phyloP scores from a whole-genome alignment of 2,797 vertebrate species.

The Leuciscus waleckii region DNA sequence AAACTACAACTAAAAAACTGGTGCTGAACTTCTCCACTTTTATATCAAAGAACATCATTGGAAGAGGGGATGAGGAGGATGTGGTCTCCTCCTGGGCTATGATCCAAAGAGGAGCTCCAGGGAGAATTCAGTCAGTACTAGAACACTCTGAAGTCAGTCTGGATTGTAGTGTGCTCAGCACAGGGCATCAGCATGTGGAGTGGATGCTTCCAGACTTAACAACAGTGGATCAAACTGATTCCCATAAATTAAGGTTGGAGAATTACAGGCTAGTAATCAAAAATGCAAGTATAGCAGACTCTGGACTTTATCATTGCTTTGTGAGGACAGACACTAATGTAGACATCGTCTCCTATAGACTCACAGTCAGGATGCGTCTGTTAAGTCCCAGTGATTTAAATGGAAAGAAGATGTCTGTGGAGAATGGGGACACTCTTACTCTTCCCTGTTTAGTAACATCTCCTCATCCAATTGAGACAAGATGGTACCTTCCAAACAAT shows the following conservation, averaged over 20 bases:
- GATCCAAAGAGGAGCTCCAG: slow-evolving; percentile 69
- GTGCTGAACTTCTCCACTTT: slow-evolving; percentile 80
- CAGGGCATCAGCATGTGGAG: slow-evolving; percentile 69
- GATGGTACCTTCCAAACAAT: slow-evolving; percentile 79
- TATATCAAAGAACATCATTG: slow-evolving; percentile 71
- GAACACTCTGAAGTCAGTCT: slow-evolving; percentile 75
- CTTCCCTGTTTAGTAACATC: slow-evolving; percentile 79
- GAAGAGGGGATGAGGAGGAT: slow-evolving; percentile 57
- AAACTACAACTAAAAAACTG: slow-evolving; percentile 81
- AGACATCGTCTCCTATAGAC: slow-evolving; percentile 76
- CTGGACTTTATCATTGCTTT: slow-evolving; percentile 82
- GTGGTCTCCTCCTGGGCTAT: slow-evolving; percentile 73
- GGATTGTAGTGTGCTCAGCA: slow-evolving; percentile 72
- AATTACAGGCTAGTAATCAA: slow-evolving; percentile 74
- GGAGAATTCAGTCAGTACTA: slow-evolving; percentile 70
- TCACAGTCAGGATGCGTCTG: slow-evolving; percentile 75
- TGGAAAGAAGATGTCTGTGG: slow-evolving; percentile 74
- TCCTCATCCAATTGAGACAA: slow-evolving; percentile 72
- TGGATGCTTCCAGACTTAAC: slow-evolving; percentile 83
- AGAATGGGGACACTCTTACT: slow-evolving; percentile 68
- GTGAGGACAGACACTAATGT: slow-evolving; percentile 72
- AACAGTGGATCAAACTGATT: slow-evolving; percentile 67
- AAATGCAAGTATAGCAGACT: slow-evolving; percentile 75
- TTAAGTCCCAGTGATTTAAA: slow-evolving; percentile 78
- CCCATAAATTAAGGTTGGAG: slow-evolving; percentile 68